A percentile compares a stretch with the other conserved stretches of the same genome.
These are phyloP conservation scores for Hypsopygia costalis DNA, from an alignment of 2,888 invertebrate species.

Conservation along the genomic window DNA sequence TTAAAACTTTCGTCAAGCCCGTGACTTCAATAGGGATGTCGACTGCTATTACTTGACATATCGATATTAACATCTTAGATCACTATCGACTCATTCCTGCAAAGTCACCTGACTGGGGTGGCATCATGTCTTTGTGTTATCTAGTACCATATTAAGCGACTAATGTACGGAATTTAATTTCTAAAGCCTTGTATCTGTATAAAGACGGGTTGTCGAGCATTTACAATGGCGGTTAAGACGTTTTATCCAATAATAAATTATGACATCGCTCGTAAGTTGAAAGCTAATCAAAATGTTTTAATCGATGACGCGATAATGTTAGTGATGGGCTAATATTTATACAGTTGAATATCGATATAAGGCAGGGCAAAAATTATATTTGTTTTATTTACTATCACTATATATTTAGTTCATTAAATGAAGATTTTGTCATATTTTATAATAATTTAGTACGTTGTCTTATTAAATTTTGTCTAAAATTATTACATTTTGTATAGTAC, in stretches of 20 bases:
- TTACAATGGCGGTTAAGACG: slow-evolving; percentile 62
- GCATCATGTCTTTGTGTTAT: slow-evolving; percentile 73
- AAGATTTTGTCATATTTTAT: too few relatives aligned
- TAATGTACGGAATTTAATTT: slow-evolving; percentile 76
- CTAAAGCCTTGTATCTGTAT: slow-evolving; percentile 50
- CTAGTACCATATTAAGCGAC: slow-evolving; percentile 72
- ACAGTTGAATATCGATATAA: slow-evolving; percentile 28
- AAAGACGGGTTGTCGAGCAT: slow-evolving; percentile 55
- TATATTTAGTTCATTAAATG: too few relatives aligned
- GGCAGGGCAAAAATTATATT: neutral
- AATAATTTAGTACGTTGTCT: too few relatives aligned
- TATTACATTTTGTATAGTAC: too few relatives aligned
- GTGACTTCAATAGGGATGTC: slow-evolving; percentile 75
- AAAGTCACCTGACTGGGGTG: slow-evolving; percentile 77
- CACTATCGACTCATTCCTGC: slow-evolving; percentile 70
- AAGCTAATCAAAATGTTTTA: slow-evolving; percentile 80
- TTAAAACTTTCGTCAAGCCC: slow-evolving; percentile 74
- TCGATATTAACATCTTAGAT: slow-evolving; percentile 72
- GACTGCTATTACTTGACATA: slow-evolving; percentile 68
- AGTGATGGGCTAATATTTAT: slow-evolving; percentile 49
- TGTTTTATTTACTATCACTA: too few relatives aligned
- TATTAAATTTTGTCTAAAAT: too few relatives aligned
- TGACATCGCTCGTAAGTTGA: slow-evolving; percentile 77
- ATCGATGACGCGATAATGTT: slow-evolving; percentile 75
- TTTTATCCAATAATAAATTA: slow-evolving; percentile 60